Conservation (phyloP, 2,797 vertebrate species). For the Acropternis orthonyx region DNA sequence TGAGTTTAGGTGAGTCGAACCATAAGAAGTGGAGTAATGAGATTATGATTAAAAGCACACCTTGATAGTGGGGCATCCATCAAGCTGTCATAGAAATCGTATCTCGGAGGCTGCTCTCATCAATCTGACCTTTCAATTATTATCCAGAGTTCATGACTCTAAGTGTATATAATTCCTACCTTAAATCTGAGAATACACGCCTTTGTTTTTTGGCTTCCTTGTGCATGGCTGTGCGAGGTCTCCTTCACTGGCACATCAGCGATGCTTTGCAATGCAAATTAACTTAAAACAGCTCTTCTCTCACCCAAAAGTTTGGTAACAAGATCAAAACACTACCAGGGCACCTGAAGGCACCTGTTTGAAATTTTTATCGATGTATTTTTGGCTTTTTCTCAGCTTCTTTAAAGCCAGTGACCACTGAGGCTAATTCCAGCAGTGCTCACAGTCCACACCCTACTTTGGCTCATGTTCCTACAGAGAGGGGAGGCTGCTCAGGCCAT, state of each 20-base stretch:
- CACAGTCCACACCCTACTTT: not conserved
- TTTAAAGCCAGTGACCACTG: not conserved
- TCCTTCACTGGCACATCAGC: not conserved
- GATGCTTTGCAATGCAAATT: not conserved
- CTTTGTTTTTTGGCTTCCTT: constrained; percentile 24
- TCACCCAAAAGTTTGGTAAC: not conserved
- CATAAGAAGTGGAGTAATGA: constrained; percentile 79
- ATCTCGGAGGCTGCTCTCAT: constrained; percentile 74
- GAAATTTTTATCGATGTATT: not conserved
- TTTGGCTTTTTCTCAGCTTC: not conserved
- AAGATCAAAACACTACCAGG: not conserved
- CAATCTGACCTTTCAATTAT: constrained; percentile 80
- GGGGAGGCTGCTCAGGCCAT: not conserved
- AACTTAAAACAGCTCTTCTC: constrained; percentile 6
- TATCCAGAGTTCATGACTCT: constrained; percentile 70
- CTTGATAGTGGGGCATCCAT: constrained; percentile 78
- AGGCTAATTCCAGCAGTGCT: not conserved
- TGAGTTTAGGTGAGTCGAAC: constrained; percentile 73
- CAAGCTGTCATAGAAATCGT: constrained; percentile 79
- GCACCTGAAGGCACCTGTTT: not conserved
- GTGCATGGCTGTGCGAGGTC: not conserved
- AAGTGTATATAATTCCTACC: constrained; percentile 59
- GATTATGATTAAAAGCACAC: constrained; percentile 81
- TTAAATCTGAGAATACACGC: constrained; percentile 27
- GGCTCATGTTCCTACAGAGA: accelerated